Evolutionary conservation across 1,140 invertebrate genomes (phyloP).

Genomic region (Eciton burchellii): DNA sequence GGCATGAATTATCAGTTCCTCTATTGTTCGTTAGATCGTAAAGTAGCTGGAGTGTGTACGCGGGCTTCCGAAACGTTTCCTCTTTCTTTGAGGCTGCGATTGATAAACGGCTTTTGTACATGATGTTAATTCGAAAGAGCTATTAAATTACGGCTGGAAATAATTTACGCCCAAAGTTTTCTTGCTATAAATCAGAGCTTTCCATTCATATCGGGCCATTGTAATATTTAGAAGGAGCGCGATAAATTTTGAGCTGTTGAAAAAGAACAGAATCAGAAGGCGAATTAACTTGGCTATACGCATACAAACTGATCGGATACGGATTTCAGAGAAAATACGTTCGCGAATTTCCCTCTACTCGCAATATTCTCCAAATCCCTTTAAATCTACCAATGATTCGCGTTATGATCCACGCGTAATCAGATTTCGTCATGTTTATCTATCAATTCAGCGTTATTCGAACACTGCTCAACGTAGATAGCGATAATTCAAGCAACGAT

Average conservation of each 20-base stretch:
- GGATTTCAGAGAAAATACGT: no score
- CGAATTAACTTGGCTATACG: no score
- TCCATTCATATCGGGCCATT: background rate
- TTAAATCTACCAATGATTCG: no score
- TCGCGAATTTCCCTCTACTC: no score
- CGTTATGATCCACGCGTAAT: no score
- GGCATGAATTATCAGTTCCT: constrained; percentile 82
- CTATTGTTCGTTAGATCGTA: constrained; percentile 79
- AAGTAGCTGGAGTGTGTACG: constrained; percentile 74
- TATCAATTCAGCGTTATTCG: no score
- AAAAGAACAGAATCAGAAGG: no score
- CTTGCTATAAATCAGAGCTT: constrained; percentile 1
- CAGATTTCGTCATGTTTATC: no score
- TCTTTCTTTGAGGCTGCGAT: constrained; percentile 59
- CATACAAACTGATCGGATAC: no score
- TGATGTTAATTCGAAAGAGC: constrained; percentile 40
- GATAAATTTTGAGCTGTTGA: background rate
- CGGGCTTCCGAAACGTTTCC: constrained; percentile 50
- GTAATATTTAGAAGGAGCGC: background rate
- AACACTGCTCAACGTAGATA: no score
- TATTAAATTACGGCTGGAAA: constrained; percentile 35
- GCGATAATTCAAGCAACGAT: no score
- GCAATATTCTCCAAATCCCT: no score
- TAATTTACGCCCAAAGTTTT: constrained; percentile 38
- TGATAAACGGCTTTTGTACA: constrained; percentile 41